Evolutionary conservation across 2,888 invertebrate genomes (phyloP), one percentile per base, ranked within the genome.

Genomic region (Tanytarsus gracilentus): DNA sequence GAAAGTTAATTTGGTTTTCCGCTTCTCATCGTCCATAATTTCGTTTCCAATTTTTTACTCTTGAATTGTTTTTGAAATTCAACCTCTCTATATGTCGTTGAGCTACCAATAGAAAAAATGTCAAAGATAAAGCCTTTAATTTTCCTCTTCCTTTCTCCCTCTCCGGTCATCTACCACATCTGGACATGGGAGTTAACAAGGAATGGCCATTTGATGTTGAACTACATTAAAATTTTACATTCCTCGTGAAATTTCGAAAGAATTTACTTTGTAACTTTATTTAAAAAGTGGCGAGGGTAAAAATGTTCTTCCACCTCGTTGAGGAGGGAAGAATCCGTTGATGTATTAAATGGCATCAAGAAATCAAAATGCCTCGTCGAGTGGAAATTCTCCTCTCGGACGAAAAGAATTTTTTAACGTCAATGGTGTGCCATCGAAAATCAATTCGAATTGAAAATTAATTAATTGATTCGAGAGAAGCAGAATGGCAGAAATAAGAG

Each of bases 1-100:
- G 25, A 55, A 55, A 55, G 55, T 55, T 55, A 55, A 55, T 40
- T 55, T 55, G 14, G 23, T 55, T 55, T 51, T 40, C 40, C 33
- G 39, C 44, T 39, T n/a, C n/a, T n/a, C n/a, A n/a, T n/a, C n/a
- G 55, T 14, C 39, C 55, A 33, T 55, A 55, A 55, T 55, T 33
- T 55, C 55, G 23, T 40, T 55, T 55, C 26, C 40, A 40, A 40
- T 55, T 55, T 55, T 53, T 53, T 36, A 53, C 53, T 21, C 53
- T 33, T 53, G 53, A 53, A 53, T 53, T 53, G 23, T 53, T 53
- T 52, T 29, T 52, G 30, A 33, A 18, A 52, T 53, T 30, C 53
- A 49, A 49, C 27, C 27, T 8, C 11, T 30, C 11, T 30, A 6
- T 30, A 11, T 8, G 6, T 30, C 30, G 11, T 26, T 25, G 27